Conservation (phyloP, 2,797 vertebrate genomes). For the Potorous gilbertii region DNA sequence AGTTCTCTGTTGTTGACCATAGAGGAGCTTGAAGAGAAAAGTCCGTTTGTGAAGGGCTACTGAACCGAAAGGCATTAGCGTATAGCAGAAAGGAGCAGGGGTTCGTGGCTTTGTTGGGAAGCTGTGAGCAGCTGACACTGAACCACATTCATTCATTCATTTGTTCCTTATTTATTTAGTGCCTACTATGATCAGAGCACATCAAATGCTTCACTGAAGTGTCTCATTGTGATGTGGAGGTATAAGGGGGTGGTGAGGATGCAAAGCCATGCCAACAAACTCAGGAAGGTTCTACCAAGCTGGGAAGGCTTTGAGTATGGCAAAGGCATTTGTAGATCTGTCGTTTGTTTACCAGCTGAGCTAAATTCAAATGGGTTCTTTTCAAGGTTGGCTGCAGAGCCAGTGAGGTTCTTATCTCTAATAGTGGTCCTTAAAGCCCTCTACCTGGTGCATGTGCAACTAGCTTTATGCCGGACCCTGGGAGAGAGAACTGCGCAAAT, state of each 20-base stretch:
- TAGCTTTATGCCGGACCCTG: neutral
- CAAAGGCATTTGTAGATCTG: neutral
- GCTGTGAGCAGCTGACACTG: constrained; percentile 32
- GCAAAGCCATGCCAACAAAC: neutral
- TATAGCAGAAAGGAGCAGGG: constrained; percentile 70
- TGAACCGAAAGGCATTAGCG: constrained; percentile 81
- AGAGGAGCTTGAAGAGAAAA: constrained; percentile 75
- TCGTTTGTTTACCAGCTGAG: neutral
- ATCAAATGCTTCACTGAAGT: neutral
- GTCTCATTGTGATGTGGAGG: neutral
- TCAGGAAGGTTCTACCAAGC: neutral
- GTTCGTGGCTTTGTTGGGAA: constrained; percentile 70
- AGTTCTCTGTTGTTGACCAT: constrained; percentile 79
- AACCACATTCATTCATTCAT: constrained; percentile 21
- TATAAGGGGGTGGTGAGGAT: neutral
- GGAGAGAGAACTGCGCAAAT: neutral
- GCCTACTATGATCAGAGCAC: constrained; percentile 26
- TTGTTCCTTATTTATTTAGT: constrained; percentile 15
- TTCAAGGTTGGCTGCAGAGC: neutral
- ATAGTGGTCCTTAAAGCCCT: neutral
- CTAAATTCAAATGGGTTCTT: neutral
- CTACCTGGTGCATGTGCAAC: neutral
- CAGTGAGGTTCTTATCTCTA: neutral
- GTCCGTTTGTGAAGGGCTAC: constrained; percentile 78
- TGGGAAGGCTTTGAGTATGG: neutral